These are phyloP conservation scores for Drosophila prosaltans DNA, from an alignment of 1,140 invertebrate species.

Conservation along the genomic window DNA sequence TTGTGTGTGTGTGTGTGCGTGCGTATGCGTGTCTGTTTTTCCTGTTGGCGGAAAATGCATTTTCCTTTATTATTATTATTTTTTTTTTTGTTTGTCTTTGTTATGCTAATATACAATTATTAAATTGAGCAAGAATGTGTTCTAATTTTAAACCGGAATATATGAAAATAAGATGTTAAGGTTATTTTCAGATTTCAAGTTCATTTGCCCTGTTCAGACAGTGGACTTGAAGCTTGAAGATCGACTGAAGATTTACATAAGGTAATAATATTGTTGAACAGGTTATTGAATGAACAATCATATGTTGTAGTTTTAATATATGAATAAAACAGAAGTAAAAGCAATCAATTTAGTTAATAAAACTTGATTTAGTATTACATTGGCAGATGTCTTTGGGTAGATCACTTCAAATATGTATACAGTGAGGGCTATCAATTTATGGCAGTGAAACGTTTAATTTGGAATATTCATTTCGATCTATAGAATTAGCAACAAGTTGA, in stretches of 20 bases:
- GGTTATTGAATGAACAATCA: constrained; percentile 27
- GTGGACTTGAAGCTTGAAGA: constrained; percentile 3
- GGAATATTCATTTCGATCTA: too few species aligned
- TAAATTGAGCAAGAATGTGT: constrained; percentile 31
- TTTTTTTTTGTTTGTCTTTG: constrained; percentile 46
- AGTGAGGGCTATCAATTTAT: too few species aligned
- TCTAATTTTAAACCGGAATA: constrained; percentile 35
- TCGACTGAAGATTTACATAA: constrained; percentile 38
- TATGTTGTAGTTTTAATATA: constrained; percentile 9
- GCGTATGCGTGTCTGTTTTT: constrained; percentile 38
- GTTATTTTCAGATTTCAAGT: constrained; percentile 40
- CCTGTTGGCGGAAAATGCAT: constrained; percentile 50
- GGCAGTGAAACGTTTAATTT: too few species aligned
- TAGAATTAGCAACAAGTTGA: too few species aligned
- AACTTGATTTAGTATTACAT: neutral
- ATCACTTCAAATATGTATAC: neutral
- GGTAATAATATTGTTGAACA: constrained; percentile 31
- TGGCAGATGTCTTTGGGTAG: neutral
- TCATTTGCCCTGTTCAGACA: constrained; percentile 35
- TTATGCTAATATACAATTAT: constrained; percentile 60
- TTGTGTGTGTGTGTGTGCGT: constrained; percentile 53
- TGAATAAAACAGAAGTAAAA: neutral
- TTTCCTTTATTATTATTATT: constrained; percentile 33
- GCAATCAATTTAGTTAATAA: constrained; percentile 6
- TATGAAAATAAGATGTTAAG: constrained; percentile 11